phyloP scores from a whole-genome alignment of 2,888 invertebrate genomes.

The Cinara cedri region DNA sequence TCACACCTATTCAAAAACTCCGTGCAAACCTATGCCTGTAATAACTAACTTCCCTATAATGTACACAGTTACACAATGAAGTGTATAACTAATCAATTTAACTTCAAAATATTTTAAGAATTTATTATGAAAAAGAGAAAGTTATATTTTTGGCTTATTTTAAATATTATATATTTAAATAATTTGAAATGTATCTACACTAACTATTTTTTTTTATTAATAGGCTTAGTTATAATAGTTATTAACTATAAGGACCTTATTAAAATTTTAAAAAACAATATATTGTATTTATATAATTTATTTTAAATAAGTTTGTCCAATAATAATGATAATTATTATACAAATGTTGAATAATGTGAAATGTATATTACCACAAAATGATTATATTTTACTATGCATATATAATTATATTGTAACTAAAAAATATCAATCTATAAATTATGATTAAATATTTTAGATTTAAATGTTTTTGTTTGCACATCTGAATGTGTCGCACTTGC shows the following conservation, averaged over 20 bases:
- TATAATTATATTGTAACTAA: constrained; percentile 12
- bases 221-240: constrained; percentile 8
- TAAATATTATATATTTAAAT: constrained; percentile 7
- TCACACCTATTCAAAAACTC: too few relatives aligned
- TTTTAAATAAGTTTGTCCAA: not conserved
- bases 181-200: not conserved
- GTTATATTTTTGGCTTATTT: not conserved
- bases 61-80: constrained; percentile 1
- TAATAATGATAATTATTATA: not conserved
- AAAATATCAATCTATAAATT: not conserved
- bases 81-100: constrained; percentile 1
- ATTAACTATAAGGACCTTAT: not conserved
- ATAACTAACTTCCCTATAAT: constrained; percentile 9
- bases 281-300: not conserved
- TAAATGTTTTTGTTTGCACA: not conserved
- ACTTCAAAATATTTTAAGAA: constrained; percentile 9
- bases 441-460: too few relatives aligned
- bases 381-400: constrained; percentile 7
- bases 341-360: not conserved
- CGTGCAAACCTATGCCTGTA: not conserved
- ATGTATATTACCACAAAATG: not conserved
- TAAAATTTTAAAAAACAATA: not conserved
- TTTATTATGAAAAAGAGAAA: not conserved
- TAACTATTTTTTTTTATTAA: not conserved
- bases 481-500: not conserved